phyloP scores from a whole-genome alignment of 2,797 vertebrate species.

The Pipistrellus nathusii region DNA sequence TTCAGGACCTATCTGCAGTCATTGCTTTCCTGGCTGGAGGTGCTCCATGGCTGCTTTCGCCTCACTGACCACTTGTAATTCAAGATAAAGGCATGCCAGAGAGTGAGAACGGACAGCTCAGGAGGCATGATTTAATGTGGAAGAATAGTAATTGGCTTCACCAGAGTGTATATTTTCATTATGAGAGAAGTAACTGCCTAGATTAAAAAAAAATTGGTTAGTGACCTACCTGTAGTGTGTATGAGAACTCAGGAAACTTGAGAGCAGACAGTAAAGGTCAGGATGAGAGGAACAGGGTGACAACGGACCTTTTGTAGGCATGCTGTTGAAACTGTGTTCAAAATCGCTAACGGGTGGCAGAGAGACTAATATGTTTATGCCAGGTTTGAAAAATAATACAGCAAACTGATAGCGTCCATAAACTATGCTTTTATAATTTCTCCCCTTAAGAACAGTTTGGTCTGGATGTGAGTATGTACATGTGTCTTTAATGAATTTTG shows the following conservation, averaged over 20 bases:
- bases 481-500: slow-evolving; percentile 34
- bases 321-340: slow-evolving; percentile 5
- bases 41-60: slow-evolving; percentile 43
- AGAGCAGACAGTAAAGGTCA: slow-evolving; percentile 54
- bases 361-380: background rate
- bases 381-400: background rate
- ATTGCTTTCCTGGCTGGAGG: slow-evolving; percentile 34
- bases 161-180: slow-evolving; percentile 51
- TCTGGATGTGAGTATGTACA: background rate
- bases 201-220: slow-evolving; percentile 50
- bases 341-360: background rate
- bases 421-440: slow-evolving; percentile 38
- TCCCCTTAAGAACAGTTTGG: background rate
- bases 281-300: background rate
- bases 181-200: slow-evolving; percentile 7
- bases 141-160: slow-evolving; percentile 63
- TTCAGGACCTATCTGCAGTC: background rate
- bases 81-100: slow-evolving; percentile 7
- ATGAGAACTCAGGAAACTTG: background rate
- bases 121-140: slow-evolving; percentile 46
- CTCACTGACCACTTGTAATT: slow-evolving; percentile 59
- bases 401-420: background rate
- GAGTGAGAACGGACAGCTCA: slow-evolving; percentile 39
- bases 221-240: slow-evolving; percentile 34
- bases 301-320: slow-evolving; percentile 5